These are phyloP conservation scores for Chrysemys picta DNA, from an alignment of 2,113 vertebrate species.

Conservation along the genomic window DNA sequence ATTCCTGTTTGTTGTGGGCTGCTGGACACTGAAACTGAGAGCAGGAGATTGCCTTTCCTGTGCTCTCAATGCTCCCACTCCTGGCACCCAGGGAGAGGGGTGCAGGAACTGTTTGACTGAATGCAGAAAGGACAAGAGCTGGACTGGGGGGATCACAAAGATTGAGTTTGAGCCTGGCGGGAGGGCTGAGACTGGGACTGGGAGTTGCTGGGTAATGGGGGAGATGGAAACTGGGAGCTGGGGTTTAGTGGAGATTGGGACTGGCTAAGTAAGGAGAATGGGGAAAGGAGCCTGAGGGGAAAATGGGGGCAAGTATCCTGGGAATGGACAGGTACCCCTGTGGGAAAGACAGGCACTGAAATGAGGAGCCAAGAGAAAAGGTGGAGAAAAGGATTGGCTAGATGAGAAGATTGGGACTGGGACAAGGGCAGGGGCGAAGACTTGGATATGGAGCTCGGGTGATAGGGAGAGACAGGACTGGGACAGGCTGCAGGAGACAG, in stretches of 20 bases:
- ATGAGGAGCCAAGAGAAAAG: neutral
- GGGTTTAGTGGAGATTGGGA: neutral
- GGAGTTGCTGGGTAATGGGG: neutral
- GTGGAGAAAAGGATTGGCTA: neutral
- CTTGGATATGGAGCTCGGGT: neutral
- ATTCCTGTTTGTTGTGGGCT: neutral
- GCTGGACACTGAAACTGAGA: neutral
- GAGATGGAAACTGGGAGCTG: rapidly evolving
- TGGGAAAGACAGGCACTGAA: neutral
- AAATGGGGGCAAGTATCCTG: neutral
- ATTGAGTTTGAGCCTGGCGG: neutral
- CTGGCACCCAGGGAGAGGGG: neutral
- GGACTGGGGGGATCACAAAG: neutral
- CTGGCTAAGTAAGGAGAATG: neutral
- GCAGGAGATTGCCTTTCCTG: neutral
- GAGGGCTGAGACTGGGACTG: neutral
- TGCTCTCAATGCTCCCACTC: neutral
- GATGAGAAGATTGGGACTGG: neutral
- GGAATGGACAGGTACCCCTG: neutral
- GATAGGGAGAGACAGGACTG: neutral
- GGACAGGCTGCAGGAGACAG: neutral
- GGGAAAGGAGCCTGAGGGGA: neutral
- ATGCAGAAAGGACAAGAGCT: neutral
- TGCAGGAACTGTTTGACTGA: neutral
- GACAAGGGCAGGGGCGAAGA: neutral